These are phyloP conservation scores for Clarias gariepinus DNA, from an alignment of 2,113 vertebrate genomes.

Conservation along the genomic window DNA sequence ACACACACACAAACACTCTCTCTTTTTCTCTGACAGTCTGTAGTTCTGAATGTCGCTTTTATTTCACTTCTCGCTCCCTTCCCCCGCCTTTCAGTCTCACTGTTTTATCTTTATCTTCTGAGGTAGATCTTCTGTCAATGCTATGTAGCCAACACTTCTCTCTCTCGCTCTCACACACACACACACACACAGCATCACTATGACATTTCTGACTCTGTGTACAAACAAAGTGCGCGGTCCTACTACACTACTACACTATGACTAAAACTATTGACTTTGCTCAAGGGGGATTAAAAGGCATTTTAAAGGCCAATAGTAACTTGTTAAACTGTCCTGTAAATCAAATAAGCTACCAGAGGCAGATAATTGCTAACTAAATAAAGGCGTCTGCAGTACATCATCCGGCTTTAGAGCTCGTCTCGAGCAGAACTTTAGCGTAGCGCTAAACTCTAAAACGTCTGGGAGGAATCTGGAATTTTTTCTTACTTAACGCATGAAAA, in stretches of 20 bases:
- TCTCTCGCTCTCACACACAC: not conserved
- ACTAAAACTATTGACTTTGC: not conserved
- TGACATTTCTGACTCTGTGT: not conserved
- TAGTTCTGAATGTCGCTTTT: not conserved
- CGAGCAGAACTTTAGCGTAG: not conserved
- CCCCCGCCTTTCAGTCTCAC: not conserved
- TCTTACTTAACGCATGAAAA: not conserved
- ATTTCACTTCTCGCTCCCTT: constrained; percentile 20
- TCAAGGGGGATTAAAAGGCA: not conserved
- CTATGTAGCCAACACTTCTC: not conserved
- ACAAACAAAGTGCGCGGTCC: not conserved
- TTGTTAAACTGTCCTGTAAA: constrained; percentile 18
- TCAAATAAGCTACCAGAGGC: constrained; percentile 28
- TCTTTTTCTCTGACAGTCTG: not conserved
- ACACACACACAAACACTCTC: constrained; percentile 20
- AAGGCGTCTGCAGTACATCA: constrained; percentile 10
- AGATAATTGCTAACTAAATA: constrained; percentile 46
- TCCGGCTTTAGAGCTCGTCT: not conserved
- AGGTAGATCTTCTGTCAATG: constrained; percentile 1
- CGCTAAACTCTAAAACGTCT: not conserved
- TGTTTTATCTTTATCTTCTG: not conserved
- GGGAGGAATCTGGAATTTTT: not conserved
- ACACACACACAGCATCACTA: not conserved
- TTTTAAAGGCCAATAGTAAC: constrained; percentile 2
- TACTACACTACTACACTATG: too few relatives aligned